These are phyloP conservation scores for Sylvietta virens DNA, from an alignment of 2,113 vertebrate species.

Conservation along the genomic window DNA sequence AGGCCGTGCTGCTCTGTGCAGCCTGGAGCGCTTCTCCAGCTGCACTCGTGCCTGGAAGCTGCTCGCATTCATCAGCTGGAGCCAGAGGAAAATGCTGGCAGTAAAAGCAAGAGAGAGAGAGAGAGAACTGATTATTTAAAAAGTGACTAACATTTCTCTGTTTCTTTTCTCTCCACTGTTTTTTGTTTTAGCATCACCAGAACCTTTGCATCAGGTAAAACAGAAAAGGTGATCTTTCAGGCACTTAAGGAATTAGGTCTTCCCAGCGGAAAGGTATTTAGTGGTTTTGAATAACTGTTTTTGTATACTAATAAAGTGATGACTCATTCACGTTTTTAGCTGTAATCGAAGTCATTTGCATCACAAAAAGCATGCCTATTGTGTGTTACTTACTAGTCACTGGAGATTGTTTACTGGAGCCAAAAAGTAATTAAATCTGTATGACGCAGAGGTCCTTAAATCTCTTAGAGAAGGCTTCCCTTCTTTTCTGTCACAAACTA, in stretches of 20 bases:
- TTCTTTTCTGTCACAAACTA: neutral
- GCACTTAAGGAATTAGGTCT: conserved; percentile 96
- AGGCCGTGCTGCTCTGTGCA: neutral
- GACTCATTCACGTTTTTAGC: neutral
- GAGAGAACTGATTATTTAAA: neutral
- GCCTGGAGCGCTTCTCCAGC: neutral
- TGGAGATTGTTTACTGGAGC: neutral
- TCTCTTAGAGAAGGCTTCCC: neutral
- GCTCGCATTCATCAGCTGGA: neutral
- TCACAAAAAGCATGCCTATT: neutral
- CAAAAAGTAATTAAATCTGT: neutral
- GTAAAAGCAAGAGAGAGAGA: neutral
- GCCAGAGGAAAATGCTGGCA: neutral
- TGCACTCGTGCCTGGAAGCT: neutral
- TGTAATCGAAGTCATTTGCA: neutral
- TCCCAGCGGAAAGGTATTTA: conserved; percentile 94
- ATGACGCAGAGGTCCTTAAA: neutral
- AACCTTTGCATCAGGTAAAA: conserved; percentile 98
- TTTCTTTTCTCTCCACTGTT: neutral
- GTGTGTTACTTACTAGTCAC: neutral
- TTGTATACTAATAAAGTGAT: neutral
- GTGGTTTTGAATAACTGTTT: neutral
- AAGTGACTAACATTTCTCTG: neutral
- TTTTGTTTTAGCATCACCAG: conserved; percentile 85
- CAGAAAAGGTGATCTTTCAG: conserved; percentile 99